Evolutionary conservation across 2,888 invertebrate genomes (phyloP).

Genomic region (Pecten maximus): DNA sequence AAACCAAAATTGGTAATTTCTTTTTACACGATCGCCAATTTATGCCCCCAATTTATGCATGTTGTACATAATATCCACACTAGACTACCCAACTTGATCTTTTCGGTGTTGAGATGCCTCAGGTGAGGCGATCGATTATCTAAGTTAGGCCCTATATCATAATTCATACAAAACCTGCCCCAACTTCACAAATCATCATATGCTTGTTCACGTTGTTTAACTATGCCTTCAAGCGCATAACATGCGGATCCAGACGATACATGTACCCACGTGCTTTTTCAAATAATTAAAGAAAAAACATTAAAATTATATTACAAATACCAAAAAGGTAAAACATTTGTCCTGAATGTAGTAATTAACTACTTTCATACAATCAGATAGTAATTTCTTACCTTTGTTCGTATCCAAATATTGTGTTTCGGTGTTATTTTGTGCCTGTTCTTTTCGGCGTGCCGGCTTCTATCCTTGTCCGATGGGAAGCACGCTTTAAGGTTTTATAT

Average conservation of each 20-base stretch:
- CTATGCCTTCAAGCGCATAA: too few relatives aligned
- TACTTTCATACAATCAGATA: neutral
- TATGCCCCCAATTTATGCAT: too few relatives aligned
- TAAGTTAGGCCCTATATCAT: too few relatives aligned
- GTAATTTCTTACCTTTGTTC: neutral
- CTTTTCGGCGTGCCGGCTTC: conserved; percentile 24
- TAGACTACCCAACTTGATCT: too few relatives aligned
- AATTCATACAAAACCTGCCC: too few relatives aligned
- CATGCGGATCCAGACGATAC: neutral
- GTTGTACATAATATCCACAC: too few relatives aligned
- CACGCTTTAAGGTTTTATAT: neutral
- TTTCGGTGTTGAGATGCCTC: too few relatives aligned
- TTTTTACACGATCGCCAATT: too few relatives aligned
- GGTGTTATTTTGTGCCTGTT: neutral
- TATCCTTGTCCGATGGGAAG: neutral
- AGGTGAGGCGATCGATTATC: too few relatives aligned
- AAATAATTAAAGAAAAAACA: neutral
- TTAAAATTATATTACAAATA: neutral
- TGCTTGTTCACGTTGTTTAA: neutral
- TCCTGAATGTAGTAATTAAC: neutral
- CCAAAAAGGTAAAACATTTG: neutral
- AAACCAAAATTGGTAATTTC: too few relatives aligned
- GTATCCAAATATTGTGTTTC: neutral
- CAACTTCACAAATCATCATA: neutral
- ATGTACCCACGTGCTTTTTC: conserved; percentile 7